Evolutionary conservation across 1,140 invertebrate species (phyloP).

Genomic region (Ephestia elutella): DNA sequence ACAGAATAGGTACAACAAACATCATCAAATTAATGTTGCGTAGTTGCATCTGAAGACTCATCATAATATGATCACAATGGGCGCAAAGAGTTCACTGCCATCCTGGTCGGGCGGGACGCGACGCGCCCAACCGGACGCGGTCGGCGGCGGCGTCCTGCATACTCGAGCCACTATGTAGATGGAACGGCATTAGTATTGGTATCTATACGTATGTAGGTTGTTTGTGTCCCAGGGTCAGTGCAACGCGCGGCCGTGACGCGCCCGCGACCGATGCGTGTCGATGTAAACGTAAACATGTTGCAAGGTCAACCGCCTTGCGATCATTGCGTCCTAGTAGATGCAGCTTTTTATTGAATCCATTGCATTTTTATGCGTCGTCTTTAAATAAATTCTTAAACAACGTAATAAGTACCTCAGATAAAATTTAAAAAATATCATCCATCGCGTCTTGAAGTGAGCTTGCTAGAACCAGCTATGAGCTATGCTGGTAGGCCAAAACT

Average conservation of each 20-base stretch:
- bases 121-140: slow-evolving; percentile 51
- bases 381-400: slow-evolving; percentile 4
- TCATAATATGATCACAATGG: slow-evolving; percentile 19
- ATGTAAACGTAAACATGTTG: slow-evolving; percentile 61
- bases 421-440: too few relatives aligned
- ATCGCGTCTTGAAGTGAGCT: too few relatives aligned
- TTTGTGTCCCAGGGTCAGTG: slow-evolving; percentile 57
- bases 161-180: slow-evolving; percentile 50
- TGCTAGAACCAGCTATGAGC: too few relatives aligned
- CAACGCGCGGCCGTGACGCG: slow-evolving; percentile 63
- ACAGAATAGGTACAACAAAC: background rate
- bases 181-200: slow-evolving; percentile 35
- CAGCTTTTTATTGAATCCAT: slow-evolving; percentile 14
- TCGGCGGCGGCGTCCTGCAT: slow-evolving; percentile 52
- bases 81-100: slow-evolving; percentile 48
- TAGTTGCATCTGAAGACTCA: background rate
- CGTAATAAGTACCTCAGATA: background rate
- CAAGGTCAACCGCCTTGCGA: slow-evolving; percentile 60
- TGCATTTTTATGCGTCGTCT: too few relatives aligned
- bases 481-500: too few relatives aligned
- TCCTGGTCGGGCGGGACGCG: slow-evolving; percentile 38
- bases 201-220: slow-evolving; percentile 51
- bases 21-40: too few relatives aligned
- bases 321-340: slow-evolving; percentile 24
- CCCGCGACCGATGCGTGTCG: slow-evolving; percentile 47